These are phyloP conservation scores for Homalodisca vitripennis DNA, from an alignment of 1,140 invertebrate genomes.

Conservation along the genomic window DNA sequence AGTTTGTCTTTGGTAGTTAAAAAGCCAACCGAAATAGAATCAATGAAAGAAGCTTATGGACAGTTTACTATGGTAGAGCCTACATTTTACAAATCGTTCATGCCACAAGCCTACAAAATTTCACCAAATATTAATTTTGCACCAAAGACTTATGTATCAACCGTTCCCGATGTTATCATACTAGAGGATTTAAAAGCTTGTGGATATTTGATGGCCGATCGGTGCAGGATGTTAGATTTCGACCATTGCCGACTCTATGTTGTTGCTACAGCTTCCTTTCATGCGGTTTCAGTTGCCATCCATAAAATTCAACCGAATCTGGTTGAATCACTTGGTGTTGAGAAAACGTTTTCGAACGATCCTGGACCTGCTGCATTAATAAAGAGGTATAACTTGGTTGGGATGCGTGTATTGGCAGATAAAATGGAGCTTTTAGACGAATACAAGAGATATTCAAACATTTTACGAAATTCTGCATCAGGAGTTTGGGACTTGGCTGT, in stretches of 20 bases:
- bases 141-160: background rate
- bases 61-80: background rate
- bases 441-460: background rate
- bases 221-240: conserved; percentile 7
- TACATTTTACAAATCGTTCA: background rate
- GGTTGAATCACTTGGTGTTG: background rate
- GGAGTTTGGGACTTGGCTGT: background rate
- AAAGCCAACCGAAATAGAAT: background rate
- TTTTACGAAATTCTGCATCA: background rate
- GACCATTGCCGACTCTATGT: background rate
- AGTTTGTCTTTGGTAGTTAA: conserved; percentile 15
- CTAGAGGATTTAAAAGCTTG: conserved; percentile 13
- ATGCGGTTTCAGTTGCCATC: background rate
- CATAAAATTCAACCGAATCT: conserved; percentile 6
- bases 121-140: background rate
- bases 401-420: background rate
- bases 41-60: background rate
- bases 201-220: conserved; percentile 9
- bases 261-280: background rate
- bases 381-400: background rate
- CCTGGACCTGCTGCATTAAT: background rate
- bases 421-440: background rate
- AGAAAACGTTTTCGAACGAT: background rate
- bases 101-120: background rate
- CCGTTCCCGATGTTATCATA: background rate